phyloP scores from a whole-genome alignment of 2,888 invertebrate genomes.

The Thecocarcelia acutangulata region DNA sequence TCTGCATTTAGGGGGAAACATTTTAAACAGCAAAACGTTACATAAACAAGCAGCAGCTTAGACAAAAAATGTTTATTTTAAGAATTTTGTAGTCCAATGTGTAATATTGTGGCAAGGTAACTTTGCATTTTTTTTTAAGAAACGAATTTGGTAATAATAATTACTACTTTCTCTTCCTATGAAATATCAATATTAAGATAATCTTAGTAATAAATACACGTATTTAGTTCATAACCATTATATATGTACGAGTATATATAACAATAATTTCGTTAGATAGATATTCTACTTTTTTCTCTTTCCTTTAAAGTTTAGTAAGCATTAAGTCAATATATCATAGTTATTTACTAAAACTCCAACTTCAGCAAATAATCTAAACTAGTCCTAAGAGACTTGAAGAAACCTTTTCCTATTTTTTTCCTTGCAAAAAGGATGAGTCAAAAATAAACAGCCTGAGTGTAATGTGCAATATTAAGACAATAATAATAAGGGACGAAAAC shows the following conservation, averaged over 20 bases:
- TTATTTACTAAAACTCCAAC: constrained; percentile 56
- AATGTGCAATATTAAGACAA: constrained; percentile 8
- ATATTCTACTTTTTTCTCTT: constrained; percentile 9
- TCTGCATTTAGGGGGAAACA: neutral
- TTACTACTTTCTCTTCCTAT: constrained; percentile 47
- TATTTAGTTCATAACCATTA: neutral
- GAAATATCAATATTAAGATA: neutral
- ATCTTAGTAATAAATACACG: constrained; percentile 16
- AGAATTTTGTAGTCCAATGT: too few relatives aligned
- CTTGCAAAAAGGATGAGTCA: neutral
- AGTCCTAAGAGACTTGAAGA: constrained; percentile 45
- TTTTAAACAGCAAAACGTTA: too few relatives aligned
- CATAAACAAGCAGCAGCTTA: neutral
- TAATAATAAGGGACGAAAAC: constrained; percentile 13
- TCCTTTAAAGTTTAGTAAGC: constrained; percentile 3
- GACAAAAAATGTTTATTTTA: too few relatives aligned
- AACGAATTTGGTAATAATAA: constrained; percentile 27
- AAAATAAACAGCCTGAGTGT: constrained; percentile 5
- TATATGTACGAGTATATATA: too few relatives aligned
- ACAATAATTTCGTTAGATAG: neutral
- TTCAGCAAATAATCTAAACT: constrained; percentile 60
- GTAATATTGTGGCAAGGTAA: too few relatives aligned
- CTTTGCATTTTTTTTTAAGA: neutral
- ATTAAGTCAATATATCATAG: constrained; percentile 52
- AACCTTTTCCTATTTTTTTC: constrained; percentile 27